A percentile compares a stretch with the other conserved stretches of the same genome.
These are phyloP conservation scores for Bubo blakistoni DNA, from an alignment of 2,113 vertebrate genomes.

Conservation along the genomic window DNA sequence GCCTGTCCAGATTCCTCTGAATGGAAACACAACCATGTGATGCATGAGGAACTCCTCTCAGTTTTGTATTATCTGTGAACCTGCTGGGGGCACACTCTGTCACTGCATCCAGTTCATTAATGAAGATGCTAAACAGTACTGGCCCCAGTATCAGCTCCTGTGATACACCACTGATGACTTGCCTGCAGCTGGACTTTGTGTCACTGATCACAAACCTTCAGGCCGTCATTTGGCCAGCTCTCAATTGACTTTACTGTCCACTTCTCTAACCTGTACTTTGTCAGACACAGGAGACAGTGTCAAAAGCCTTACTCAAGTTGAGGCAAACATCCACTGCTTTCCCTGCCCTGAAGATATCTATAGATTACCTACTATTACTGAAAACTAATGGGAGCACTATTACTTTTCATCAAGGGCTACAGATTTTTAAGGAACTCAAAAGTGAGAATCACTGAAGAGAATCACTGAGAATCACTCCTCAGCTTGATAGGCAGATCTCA, in stretches of 20 bases:
- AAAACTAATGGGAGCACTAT: neutral
- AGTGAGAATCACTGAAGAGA: neutral
- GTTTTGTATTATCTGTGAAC: neutral
- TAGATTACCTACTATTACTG: neutral
- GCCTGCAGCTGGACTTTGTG: neutral
- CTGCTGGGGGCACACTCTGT: too few species aligned
- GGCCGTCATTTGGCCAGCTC: neutral
- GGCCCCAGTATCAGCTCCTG: neutral
- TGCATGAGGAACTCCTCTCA: neutral
- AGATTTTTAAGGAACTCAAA: neutral
- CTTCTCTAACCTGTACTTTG: neutral
- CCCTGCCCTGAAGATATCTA: neutral
- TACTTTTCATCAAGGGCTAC: neutral
- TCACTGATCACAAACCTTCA: neutral
- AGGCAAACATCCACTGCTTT: neutral
- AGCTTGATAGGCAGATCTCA: neutral
- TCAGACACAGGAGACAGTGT: neutral
- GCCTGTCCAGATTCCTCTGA: neutral
- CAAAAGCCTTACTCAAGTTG: neutral
- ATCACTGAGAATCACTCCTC: neutral
- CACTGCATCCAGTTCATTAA: neutral
- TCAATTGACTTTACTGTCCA: neutral
- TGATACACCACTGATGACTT: neutral
- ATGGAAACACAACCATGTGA: neutral
- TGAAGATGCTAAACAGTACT: neutral